Evolutionary conservation across 2,113 vertebrate species (phyloP), one percentile per base, ranked within the genome.

Genomic region (Mola mola): DNA sequence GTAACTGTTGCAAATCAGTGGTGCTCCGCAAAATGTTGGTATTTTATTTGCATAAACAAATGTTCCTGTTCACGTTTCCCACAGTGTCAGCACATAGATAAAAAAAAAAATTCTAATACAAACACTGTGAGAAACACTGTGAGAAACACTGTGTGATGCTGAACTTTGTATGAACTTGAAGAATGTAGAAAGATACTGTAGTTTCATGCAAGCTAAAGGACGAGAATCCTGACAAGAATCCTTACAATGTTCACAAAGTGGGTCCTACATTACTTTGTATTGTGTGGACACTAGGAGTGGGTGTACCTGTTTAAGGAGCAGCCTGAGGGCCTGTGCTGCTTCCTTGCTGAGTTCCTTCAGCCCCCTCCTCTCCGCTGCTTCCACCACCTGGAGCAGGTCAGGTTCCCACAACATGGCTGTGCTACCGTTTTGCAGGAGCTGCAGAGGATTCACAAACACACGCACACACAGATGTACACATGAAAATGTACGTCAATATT

Each of bases 241-340:
- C n/a, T n/a, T n/a, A n/a, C n/a, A n/a, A n/a, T n/a, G n/a, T n/a
- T n/a, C n/a, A n/a, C n/a, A n/a, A n/a, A n/a, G n/a, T n/a, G n/a
- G n/a, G n/a, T n/a, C n/a, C n/a, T n/a, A n/a, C n/a, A n/a, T n/a
- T n/a, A n/a, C n/a, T n/a, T n/a, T n/a, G n/a, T n/a, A n/a, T n/a
- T n/a, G n/a, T n/a, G n/a, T n/a, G n/a, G n/a, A n/a, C n/a, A n/a
- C n/a, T n/a, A n/a, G 17, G 26, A 15, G 10, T 3, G 6, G 4
- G n/a, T 50, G 75, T 83, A 98, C 95, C 95, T 97, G 94, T 76
- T 81, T 82, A 37, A 98, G 84, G 34, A 98, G 93, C 49, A 73
- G 72, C 53, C 55, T 86, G 55, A 98, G 90, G 70, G 93, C 90
- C 62, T 49, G 84, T 58, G 85, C 72, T 1, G 91, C 88, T 41